Evolutionary conservation across 2,113 vertebrate genomes (phyloP).

Genomic region (Eudyptes chrysolophus): DNA sequence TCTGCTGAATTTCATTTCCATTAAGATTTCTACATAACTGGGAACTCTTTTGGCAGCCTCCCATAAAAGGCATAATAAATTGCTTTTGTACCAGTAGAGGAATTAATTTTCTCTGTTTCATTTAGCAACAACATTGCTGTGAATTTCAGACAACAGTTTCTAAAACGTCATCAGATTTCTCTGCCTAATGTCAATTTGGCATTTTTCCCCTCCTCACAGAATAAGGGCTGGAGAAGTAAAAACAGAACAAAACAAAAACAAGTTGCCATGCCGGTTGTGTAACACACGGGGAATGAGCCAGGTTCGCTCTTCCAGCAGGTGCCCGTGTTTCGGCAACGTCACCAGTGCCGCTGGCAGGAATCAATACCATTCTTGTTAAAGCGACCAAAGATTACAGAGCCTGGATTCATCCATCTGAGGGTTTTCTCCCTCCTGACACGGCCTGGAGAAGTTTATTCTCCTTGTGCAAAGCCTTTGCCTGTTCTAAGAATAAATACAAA

Average conservation of each 20-base stretch:
- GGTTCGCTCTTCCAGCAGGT: background rate
- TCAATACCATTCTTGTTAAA: accelerated
- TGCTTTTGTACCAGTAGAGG: slow-evolving; percentile 71
- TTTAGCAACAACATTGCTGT: slow-evolving; percentile 73
- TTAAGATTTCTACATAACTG: slow-evolving; percentile 67
- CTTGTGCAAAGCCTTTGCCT: background rate
- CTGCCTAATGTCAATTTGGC: slow-evolving; percentile 71
- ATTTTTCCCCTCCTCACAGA: slow-evolving; percentile 1
- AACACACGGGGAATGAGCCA: accelerated
- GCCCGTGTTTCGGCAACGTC: background rate
- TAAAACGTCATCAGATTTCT: slow-evolving; percentile 66
- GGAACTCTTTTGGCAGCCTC: slow-evolving; percentile 69
- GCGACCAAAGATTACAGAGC: background rate
- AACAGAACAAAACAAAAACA: slow-evolving; percentile 25
- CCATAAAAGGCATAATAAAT: slow-evolving; percentile 74
- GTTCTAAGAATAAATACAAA: background rate
- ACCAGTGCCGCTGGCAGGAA: background rate
- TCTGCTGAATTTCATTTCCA: slow-evolving; percentile 65
- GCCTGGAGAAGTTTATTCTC: background rate
- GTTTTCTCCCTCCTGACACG: background rate
- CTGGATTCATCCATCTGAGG: background rate
- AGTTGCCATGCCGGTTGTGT: background rate
- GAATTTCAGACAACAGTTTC: slow-evolving; percentile 70
- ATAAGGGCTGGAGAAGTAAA: background rate
- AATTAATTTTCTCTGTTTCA: slow-evolving; percentile 73